Base-by-base conservation (phyloP, 2,113 vertebrate species). In the Varanus komodoensis region DNA sequence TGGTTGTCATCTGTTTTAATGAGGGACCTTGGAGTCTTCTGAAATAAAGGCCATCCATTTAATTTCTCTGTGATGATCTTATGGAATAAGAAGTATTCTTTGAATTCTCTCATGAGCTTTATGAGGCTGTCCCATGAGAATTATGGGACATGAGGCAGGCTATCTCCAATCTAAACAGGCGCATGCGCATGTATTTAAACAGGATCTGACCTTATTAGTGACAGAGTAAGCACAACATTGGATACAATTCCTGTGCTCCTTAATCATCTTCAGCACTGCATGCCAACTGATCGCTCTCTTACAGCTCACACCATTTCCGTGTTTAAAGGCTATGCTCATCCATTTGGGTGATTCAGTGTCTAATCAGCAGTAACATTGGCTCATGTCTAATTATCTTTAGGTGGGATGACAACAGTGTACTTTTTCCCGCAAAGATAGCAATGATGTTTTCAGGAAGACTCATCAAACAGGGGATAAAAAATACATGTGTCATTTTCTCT, bases 361-460 rank as follows among this genome's bases (percentile, higher is more conserved):
- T 84, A 89, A 74, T 89, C 82, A 74, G 82, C 71, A 77, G 73
- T 15, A 85, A 68, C 32, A 84, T 69, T 73, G 15, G n/a, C 75
- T 84, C 50, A 50, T 29, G 27, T 8, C 38, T 89, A 78, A 89
- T 89, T 67, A 54, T 84, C 68, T 89, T 85, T 73, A 77, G 82
- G 64, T 89, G 61, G 57, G 48, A 68, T 79, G 78, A 67, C 82
- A 50, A 68, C 38, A 34, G 79, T 44, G 52, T 61, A 61, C 52
- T 32, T 71, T 61, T 67, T 84, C n/a, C n/a, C 78, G 44, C 73
- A 77, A 84, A 9, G 38, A 44, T 15, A 83, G 78, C 75, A 71
- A 32, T 29, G 25, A 75, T 48, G 54, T 38, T 75, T 75, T 75
- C 38, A 75, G 71, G 81, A 84, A 89, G 44, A 84, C 19, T 48